Base-by-base conservation (phyloP, 2,797 vertebrate species). In the Cheirogaleus major region DNA sequence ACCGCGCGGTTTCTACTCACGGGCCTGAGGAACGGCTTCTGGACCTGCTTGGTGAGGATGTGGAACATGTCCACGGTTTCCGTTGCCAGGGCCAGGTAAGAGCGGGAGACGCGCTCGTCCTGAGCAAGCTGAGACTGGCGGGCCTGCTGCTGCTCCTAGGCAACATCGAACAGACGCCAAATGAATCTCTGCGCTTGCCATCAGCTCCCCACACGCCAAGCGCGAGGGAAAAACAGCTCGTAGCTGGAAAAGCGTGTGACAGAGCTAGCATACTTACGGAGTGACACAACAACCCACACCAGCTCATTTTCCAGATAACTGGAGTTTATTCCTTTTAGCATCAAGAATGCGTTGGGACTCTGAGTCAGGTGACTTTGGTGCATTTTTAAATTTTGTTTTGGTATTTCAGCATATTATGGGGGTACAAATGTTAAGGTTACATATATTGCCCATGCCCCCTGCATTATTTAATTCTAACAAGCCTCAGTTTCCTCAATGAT, bases 21-120 rank as follows among this genome's bases (percentile, higher is more conserved):
- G 43, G 99, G 99, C 98, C 99, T 99, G 98, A 99, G 99, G 98
- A 99, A 99, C 94, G 99, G 99, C 98, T 99, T 99, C 99, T 99
- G 99, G 98, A 99, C 99, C 98, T 99, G 99, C 98, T 99, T 99
- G 96, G 99, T 99, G 96, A 99, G 99, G 97, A 99, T 99, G 98
- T 99, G 99, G 98, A 99, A 99, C 99, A 99, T 99, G 98, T 99
- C 99, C 87, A 99, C 99, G 0, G 99, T 99, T 98, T 99, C 99
- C 0, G 99, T 99, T 41, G 99, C 99, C 98, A 99, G 98, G 84
- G 99, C 99, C 25, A 99, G 99, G 95, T 99, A 99, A 0, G 99
- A 99, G 57, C 99, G 99, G 27, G 99, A 99, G 25, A 99, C 99
- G 0, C 99, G 99, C 98, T 99, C 99, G 15, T 99, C 99, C 98